Evolutionary conservation across 2,113 vertebrate species (phyloP).

Genomic region (Notarius quadriscutis): DNA sequence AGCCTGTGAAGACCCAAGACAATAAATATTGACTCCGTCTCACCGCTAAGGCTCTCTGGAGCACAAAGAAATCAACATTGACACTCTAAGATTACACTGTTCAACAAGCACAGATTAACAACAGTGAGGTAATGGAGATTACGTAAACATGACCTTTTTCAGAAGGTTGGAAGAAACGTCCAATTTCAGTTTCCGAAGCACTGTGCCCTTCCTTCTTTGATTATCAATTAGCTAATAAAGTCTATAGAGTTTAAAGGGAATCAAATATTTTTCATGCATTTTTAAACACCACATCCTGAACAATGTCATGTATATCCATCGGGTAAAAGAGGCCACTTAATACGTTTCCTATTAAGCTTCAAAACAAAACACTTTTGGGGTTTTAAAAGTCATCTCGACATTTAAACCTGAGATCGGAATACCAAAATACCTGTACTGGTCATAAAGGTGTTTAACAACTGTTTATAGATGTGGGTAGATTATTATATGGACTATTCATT

Average conservation of each 20-base stretch:
- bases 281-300: constrained; percentile 33
- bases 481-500: constrained; percentile 18
- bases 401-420: constrained; percentile 72
- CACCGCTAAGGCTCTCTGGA: constrained; percentile 18
- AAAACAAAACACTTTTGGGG: constrained; percentile 34
- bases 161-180: constrained; percentile 47
- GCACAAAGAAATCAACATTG: constrained; percentile 50
- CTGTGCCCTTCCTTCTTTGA: constrained; percentile 11
- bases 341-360: background rate
- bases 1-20: constrained; percentile 20
- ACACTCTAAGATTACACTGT: constrained; percentile 57
- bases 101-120: constrained; percentile 56
- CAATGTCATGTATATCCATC: constrained; percentile 5
- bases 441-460: constrained; percentile 41
- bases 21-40: constrained; percentile 16
- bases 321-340: constrained; percentile 14
- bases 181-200: background rate
- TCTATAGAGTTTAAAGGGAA: constrained; percentile 45
- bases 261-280: constrained; percentile 31
- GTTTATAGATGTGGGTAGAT: constrained; percentile 17
- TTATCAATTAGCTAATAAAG: constrained; percentile 44
- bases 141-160: constrained; percentile 37
- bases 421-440: constrained; percentile 55
- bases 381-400: constrained; percentile 62
- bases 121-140: constrained; percentile 40